Percentiles rank a stretch among this genome's conserved stretches.
Evolutionary conservation across 2,888 invertebrate species (phyloP).

Genomic region (Sabatieria punctata): DNA sequence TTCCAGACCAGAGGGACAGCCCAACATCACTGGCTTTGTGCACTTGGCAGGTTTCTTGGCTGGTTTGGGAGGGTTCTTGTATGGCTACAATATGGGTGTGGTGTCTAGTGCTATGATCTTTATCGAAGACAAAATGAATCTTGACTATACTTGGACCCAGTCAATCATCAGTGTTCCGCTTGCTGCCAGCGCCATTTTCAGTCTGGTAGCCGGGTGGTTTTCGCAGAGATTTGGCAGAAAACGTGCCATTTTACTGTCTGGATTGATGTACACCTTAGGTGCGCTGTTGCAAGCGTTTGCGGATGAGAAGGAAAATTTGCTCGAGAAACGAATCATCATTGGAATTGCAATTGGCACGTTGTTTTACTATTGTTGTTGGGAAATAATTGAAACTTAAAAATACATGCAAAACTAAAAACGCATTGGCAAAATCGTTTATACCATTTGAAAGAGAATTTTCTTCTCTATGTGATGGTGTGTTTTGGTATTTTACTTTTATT

Average conservation of each 20-base stretch:
- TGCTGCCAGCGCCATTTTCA: not conserved
- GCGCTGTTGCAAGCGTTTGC: slow-evolving; percentile 37
- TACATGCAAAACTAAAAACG: too few species aligned
- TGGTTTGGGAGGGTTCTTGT: slow-evolving; percentile 40
- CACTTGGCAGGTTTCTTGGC: slow-evolving; percentile 25
- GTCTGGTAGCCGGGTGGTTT: slow-evolving; percentile 36
- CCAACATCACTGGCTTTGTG: not conserved
- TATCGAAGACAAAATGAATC: slow-evolving; percentile 15
- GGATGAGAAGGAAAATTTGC: slow-evolving; percentile 29
- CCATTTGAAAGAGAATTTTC: too few species aligned
- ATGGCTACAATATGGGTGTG: slow-evolving; percentile 46
- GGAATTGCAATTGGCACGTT: slow-evolving; percentile 40
- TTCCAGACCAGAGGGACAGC: too few species aligned
- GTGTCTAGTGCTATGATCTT: slow-evolving; percentile 34
- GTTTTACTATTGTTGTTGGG: too few species aligned
- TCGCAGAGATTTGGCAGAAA: slow-evolving; percentile 40
- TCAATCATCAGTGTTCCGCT: not conserved
- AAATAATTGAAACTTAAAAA: too few species aligned
- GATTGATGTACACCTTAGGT: slow-evolving; percentile 38
- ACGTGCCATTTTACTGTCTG: slow-evolving; percentile 38
- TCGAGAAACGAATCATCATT: slow-evolving; percentile 36
- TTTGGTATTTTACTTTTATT: too few species aligned
- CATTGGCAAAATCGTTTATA: too few species aligned
- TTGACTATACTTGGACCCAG: not conserved
- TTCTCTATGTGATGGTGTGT: too few species aligned